Base-by-base conservation (phyloP, 2,888 invertebrate genomes). In the Anthoptus insignis region DNA sequence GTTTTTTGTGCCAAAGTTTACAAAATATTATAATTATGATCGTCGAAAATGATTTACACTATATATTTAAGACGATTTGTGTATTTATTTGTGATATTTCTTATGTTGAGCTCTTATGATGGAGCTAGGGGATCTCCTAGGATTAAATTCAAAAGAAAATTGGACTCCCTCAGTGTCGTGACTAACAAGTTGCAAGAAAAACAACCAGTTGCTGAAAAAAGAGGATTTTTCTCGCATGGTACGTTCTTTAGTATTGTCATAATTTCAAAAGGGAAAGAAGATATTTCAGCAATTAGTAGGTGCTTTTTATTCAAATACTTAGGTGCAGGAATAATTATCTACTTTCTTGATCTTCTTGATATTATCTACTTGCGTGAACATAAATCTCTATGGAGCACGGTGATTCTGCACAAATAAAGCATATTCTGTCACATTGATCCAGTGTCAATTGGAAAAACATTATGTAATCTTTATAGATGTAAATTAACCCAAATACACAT, bases 221-320 rank as follows among this genome's bases (percentile, higher is more conserved):
- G 86, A 74, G 88, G 88, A 66, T 83, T 88, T 70, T 82, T 86
- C 59, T 71, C 79, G 13, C 78, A 80, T 45, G 82, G 87, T 86
- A 74, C 78, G 82, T 58, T 37, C 32, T 59, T 37, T 6, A 6
- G 7, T 22, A 34, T 50, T 50, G 24, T 22, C 39, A 2, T 57
- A 39, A 22, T 56, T 52, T 27, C 39, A 37, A 14, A 37, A 14
- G 4, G n/a, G 4, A 34, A 0, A n/a, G n/a, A n/a, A n/a, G n/a
- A n/a, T n/a, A n/a, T n/a, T n/a, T n/a, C n/a, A n/a, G n/a, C 27
- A 27, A 27, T 27, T 4, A 27, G 4, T 27, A 27, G 8, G 27
- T 8, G 27, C 27, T 27, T 4, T 27, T 27, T 27, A 27, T 27
- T 27, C 8, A 4, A n/a, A n/a, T n/a, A n/a, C n/a, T n/a, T n/a